Base-by-base conservation (phyloP, 2,113 vertebrate genomes). In the Oryzias javanicus region DNA sequence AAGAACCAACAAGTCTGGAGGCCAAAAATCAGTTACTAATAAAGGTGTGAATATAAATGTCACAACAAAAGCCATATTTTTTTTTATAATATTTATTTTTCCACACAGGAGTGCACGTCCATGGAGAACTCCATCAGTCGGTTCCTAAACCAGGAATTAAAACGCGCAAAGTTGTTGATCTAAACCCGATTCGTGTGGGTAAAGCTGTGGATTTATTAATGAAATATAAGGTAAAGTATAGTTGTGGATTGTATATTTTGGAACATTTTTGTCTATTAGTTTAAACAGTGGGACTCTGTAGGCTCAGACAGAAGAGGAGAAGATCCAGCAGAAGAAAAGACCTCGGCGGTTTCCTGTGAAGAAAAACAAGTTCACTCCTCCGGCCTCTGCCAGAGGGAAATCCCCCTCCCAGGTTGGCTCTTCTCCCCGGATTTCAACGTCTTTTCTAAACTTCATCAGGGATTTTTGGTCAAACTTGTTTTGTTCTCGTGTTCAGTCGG, bases 181-280 rank as follows among this genome's bases (percentile, higher is more conserved):
- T 82, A 55, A 70, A 91, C 64, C 91, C 78, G 73, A 90, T 80
- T 42, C 51, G 89, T 29, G 89, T 72, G 29, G 90, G 80, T 65
- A 68, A 71, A 40, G 91, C 92, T 0, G 60, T 79, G 20, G 83
- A 92, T n/a, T 56, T 95, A 70, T 62, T 80, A 59, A 78, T 92
- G 15, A 85, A 92, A 70, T 91, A 97, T 61, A 83, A 93, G 94
- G 96, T 98, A 92, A 49, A 29, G 15, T n/a, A 49, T 4, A 4
- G 42, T 10, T 44, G 54, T 19, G 27, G 14, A 16, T 4, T n/a
- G 29, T 2, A 29, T 14, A 16, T 13, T 2, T 17, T 5, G 27
- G 6, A 45, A 19, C 10, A 29, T 48, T 8, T 57, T 42, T 0
- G 40, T 45, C 14, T 35, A 42, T 4, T 15, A 10, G 41, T 42